phyloP scores from a whole-genome alignment of 2,888 invertebrate genomes.

The Sarcophaga rosellei region DNA sequence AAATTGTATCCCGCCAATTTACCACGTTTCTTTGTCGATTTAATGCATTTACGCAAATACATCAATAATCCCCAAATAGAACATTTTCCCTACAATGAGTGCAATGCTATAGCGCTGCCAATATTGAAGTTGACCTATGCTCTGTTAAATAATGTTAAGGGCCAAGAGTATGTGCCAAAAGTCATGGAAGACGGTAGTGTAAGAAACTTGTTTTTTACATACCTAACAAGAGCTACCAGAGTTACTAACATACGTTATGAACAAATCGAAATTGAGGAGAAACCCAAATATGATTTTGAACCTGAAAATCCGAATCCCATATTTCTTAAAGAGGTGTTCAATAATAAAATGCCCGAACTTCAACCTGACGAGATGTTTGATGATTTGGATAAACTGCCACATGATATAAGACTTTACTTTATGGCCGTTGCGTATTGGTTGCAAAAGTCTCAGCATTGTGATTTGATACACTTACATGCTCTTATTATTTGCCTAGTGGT shows the following conservation, averaged over 20 bases:
- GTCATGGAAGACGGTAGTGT: constrained; percentile 67
- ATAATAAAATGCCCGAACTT: constrained; percentile 67
- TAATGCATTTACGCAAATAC: constrained; percentile 85
- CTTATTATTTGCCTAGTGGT: constrained; percentile 77
- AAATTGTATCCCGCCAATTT: constrained; percentile 84
- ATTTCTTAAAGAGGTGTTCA: constrained; percentile 74
- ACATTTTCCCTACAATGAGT: constrained; percentile 84
- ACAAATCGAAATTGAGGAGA: constrained; percentile 71
- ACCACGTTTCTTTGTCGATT: constrained; percentile 86
- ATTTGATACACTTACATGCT: constrained; percentile 76
- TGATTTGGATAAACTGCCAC: constrained; percentile 73
- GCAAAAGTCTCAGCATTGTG: constrained; percentile 75
- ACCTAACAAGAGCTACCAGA: constrained; percentile 77
- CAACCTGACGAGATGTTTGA: constrained; percentile 73
- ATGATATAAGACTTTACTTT: constrained; percentile 76
- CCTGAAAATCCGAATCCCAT: constrained; percentile 73
- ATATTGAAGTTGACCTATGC: constrained; percentile 85
- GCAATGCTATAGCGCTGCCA: constrained; percentile 84
- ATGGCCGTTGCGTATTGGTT: constrained; percentile 79
- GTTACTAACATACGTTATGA: constrained; percentile 78
- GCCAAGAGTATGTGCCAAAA: constrained; percentile 64
- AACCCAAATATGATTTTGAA: constrained; percentile 69
- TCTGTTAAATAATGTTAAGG: constrained; percentile 77
- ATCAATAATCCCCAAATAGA: constrained; percentile 88
- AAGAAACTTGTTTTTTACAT: constrained; percentile 74